A percentile compares a stretch with the other conserved stretches of the same genome.
Evolutionary conservation across 2,797 vertebrate species (phyloP).

Genomic region (Agapornis canus): DNA sequence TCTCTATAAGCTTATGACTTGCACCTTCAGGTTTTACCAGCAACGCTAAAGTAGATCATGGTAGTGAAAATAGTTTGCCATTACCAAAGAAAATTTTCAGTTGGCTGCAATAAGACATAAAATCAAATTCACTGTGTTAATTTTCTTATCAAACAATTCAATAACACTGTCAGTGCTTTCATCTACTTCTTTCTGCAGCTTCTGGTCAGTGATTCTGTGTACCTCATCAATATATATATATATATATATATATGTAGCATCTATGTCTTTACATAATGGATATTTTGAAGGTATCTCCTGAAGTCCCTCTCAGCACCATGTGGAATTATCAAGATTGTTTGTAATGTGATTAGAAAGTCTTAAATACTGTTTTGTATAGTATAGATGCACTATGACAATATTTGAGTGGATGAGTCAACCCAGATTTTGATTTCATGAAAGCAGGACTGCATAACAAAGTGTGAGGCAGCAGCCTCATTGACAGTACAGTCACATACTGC

Average conservation of each 20-base stretch:
- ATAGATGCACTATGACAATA: neutral
- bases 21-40: neutral
- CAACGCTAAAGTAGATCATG: neutral
- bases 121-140: neutral
- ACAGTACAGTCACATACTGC: constrained; percentile 10
- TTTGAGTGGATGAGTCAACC: constrained; percentile 25
- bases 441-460: neutral
- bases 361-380: constrained; percentile 30
- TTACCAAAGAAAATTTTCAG: constrained; percentile 30
- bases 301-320: neutral
- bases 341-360: constrained; percentile 37
- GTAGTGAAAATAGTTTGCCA: neutral
- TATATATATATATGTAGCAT: neutral
- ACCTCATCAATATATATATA: neutral
- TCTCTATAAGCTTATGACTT: neutral
- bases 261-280: neutral
- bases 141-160: constrained; percentile 14
- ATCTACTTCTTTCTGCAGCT: neutral
- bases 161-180: neutral
- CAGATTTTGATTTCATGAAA: neutral
- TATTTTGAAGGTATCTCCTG: neutral
- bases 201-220: neutral
- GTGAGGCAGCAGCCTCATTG: constrained; percentile 7
- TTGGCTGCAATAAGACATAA: neutral
- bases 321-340: constrained; percentile 18